Base-by-base conservation (phyloP, 2,113 vertebrate species). In the Aspiorhynchus laticeps region DNA sequence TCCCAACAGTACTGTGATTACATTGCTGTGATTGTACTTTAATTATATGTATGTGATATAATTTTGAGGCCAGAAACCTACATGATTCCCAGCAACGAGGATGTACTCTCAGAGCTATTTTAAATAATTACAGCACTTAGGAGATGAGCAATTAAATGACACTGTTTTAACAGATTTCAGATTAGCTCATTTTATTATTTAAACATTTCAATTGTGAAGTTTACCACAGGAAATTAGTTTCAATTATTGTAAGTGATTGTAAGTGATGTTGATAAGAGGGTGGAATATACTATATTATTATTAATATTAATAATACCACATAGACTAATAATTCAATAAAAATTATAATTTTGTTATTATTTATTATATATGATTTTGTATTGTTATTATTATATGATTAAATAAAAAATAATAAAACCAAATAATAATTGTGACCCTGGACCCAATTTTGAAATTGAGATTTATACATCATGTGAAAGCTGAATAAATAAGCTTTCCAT, bases 41-140 rank as follows among this genome's bases (percentile, higher is more conserved):
- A 36, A 79, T 43, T 80, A 78, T 71, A 86, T 63, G 38, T 69
- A 43, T 53, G 12, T 81, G 63, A 26, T 77, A 51, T 69, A 4
- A 78, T 85, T 82, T 59, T 31, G 15, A 80, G 69, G 26, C 9
- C 59, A 85, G 33, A 82, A 85, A 67, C 38, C 56, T 38, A 26
- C 21, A 83, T 33, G 41, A 63, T 31, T 80, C 46, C 69, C 43
- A 63, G 26, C 48, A 43, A 75, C 3, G 26, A 53, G 41, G 36
- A 81, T 28, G 28, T 46, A 73, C 56, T 88, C n/a, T 82, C 43
- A 76, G 67, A 31, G 80, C 80, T 86, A 53, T 80, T 86, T 80
- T 53, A 31, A 80, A 86, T 81, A 73, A 74, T 46, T 74, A 61
- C 17, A 43, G 28, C 41, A 81, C 77, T 87, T 65, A 65, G 5